Evolutionary conservation across 2,888 invertebrate species (phyloP).

Genomic region (Fragum fragum): DNA sequence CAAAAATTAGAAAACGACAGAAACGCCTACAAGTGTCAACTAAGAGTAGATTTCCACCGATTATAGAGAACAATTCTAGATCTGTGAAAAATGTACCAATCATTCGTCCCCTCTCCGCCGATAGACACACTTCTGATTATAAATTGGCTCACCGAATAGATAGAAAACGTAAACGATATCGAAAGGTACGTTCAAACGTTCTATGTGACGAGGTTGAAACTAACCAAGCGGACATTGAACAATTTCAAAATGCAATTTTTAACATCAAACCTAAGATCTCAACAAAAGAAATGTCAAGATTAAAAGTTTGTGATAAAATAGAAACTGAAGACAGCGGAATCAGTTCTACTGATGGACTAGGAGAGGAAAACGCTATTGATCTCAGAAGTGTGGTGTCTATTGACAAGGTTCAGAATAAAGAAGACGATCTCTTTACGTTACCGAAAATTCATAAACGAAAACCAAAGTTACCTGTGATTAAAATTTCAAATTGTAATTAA

Average conservation of each 20-base stretch:
- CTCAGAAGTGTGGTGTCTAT: background rate
- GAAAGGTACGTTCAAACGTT: background rate
- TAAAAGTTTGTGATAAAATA: background rate
- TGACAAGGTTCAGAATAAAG: background rate
- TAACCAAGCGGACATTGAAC: background rate
- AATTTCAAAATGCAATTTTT: background rate
- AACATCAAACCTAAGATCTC: background rate
- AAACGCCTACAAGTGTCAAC: background rate
- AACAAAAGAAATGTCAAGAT: background rate
- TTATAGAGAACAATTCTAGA: slow-evolving; percentile 1
- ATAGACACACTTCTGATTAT: slow-evolving; percentile 4
- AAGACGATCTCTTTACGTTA: background rate
- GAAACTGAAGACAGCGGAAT: slow-evolving; percentile 6
- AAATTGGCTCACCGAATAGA: background rate
- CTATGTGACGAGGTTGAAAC: background rate
- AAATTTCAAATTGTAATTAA: background rate
- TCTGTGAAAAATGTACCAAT: background rate
- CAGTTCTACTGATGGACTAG: background rate
- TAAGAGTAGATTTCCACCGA: slow-evolving; percentile 6
- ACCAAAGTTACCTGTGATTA: background rate
- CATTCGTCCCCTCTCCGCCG: slow-evolving; percentile 5
- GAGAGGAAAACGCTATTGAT: background rate
- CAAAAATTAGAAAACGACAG: slow-evolving; percentile 9
- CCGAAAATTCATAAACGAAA: slow-evolving; percentile 25
- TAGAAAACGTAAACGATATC: background rate